Percentiles rank a stretch among this genome's conserved stretches.
Conservation (phyloP, 1,140 invertebrate genomes). For the Mamestra configurata region DNA sequence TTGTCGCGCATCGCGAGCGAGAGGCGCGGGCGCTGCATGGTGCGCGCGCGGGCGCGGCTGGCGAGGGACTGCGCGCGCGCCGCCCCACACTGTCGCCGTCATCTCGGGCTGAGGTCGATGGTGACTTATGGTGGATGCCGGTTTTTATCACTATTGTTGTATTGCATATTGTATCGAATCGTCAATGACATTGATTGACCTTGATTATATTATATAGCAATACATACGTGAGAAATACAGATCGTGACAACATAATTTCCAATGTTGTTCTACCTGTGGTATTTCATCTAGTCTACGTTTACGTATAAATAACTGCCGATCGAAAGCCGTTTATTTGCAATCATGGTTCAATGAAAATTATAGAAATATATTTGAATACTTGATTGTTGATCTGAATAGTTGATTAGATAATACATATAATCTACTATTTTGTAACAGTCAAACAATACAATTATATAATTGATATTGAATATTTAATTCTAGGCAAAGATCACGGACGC, state of each 20-base stretch:
- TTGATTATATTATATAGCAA: slow-evolving; percentile 13
- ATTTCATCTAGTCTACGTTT: not conserved
- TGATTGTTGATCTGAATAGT: slow-evolving; percentile 26
- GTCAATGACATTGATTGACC: slow-evolving; percentile 38
- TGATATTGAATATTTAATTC: not conserved
- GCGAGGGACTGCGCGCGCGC: slow-evolving; percentile 71
- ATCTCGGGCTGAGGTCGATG: slow-evolving; percentile 58
- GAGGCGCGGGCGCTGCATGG: slow-evolving; percentile 84
- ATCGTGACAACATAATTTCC: slow-evolving; percentile 24
- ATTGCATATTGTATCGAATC: slow-evolving; percentile 34
- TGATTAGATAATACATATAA: slow-evolving; percentile 27
- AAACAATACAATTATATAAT: slow-evolving; percentile 4
- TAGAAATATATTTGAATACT: slow-evolving; percentile 12
- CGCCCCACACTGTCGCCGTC: slow-evolving; percentile 60
- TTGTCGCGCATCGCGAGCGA: slow-evolving; percentile 84
- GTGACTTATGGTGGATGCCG: slow-evolving; percentile 48
- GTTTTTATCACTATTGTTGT: slow-evolving; percentile 43
- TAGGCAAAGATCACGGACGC: slow-evolving; percentile 1
- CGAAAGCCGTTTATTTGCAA: not conserved
- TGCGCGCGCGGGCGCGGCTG: slow-evolving; percentile 80
- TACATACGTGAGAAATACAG: slow-evolving; percentile 18
- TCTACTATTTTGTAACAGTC: slow-evolving; percentile 1
- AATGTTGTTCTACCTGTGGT: not conserved
- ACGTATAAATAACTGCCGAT: slow-evolving; percentile 1
- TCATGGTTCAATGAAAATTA: slow-evolving; percentile 16